These are phyloP conservation scores for Lepus oiostolus DNA, from an alignment of 2,797 vertebrate species.

Conservation along the genomic window DNA sequence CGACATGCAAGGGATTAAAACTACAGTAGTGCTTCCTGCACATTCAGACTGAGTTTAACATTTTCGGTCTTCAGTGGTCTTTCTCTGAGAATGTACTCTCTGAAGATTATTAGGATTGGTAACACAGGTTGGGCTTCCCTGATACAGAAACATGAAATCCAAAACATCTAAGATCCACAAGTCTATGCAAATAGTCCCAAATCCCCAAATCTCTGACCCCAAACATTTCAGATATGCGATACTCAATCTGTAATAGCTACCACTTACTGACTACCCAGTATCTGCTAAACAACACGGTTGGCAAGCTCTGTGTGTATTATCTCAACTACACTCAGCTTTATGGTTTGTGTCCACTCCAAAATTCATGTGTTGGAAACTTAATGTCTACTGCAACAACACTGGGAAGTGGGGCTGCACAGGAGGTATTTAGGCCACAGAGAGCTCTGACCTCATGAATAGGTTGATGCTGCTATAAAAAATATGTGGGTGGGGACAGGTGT, in stretches of 20 bases:
- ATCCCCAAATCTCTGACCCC: too few species aligned
- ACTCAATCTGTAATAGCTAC: neutral
- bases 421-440: neutral
- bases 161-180: too few species aligned
- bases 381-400: neutral
- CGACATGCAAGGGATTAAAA: neutral
- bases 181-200: too few species aligned
- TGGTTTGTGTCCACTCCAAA: neutral
- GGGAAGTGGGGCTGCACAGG: neutral
- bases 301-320: neutral
- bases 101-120: neutral
- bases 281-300: neutral
- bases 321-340: neutral
- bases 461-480: neutral
- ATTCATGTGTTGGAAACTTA: neutral
- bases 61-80: neutral
- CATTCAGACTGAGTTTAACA: neutral
- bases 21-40: too few species aligned
- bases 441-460: neutral
- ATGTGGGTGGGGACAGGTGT: too few species aligned
- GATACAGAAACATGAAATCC: too few species aligned
- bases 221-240: too few species aligned
- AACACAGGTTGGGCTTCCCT: too few species aligned
- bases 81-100: neutral
- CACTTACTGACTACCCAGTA: neutral